phyloP scores from a whole-genome alignment of 2,113 vertebrate genomes.

The Malurus alboscapulatus region DNA sequence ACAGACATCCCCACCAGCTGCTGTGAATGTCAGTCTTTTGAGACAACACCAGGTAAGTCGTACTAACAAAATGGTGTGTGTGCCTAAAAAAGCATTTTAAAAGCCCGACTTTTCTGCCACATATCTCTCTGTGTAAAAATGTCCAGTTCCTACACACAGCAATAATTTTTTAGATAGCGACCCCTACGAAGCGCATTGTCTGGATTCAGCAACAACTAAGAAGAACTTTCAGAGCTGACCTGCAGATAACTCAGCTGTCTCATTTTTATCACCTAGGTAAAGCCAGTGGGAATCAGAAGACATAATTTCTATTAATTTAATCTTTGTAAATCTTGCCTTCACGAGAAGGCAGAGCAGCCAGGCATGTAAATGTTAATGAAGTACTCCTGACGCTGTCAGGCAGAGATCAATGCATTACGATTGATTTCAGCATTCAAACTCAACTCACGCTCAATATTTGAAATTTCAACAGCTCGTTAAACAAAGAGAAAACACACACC shows the following conservation, averaged over 20 bases:
- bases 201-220: not conserved
- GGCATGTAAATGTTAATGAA: not conserved
- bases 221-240: not conserved
- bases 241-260: not conserved
- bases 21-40: not conserved
- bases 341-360: not conserved
- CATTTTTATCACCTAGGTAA: not conserved
- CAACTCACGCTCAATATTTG: not conserved
- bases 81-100: not conserved
- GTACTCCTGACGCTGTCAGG: not conserved
- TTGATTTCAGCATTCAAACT: not conserved
- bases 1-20: not conserved
- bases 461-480: not conserved
- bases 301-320: not conserved
- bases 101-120: accelerated
- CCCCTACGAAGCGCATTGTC: not conserved
- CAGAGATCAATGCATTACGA: not conserved
- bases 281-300: not conserved
- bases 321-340: not conserved
- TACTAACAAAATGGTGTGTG: not conserved
- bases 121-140: not conserved
- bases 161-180: not conserved
- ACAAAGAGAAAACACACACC: not conserved
- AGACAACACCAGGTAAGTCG: not conserved
- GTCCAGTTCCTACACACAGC: accelerated